Evolutionary conservation across 2,888 invertebrate species (phyloP), one percentile per base, ranked within the genome.

Genomic region (Vanessa cardui): DNA sequence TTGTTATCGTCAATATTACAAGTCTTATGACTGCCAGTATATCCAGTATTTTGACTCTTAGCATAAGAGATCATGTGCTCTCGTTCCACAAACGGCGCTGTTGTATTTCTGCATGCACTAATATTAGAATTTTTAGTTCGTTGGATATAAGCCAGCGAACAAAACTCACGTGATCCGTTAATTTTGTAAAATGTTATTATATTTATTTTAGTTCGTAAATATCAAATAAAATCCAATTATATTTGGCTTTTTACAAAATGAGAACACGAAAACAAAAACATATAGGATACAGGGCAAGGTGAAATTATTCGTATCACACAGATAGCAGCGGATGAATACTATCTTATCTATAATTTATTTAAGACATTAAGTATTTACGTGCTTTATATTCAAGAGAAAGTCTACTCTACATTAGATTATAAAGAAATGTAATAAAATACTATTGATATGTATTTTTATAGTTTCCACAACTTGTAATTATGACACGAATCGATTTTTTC

Each of bases 41-140:
- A 63, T 68, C 66, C 49, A 62, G 63, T 69, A 67, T 74, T 77
- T 80, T 80, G 84, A 56, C 39, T 47, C 45, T 46, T 21, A 46
- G n/a, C 59, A 59, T 46, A 33, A 59, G 45, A n/a, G 83, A 83
- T 92, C 90, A 91, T 90, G 90, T 89, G 92, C 54, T 65, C 88
- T 82, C 87, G 82, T 85, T 86, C 83, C 84, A 81, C 84, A 84
- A 81, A 82, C 81, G 73, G 70, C 78, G 75, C 81, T 79, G 83
- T 83, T 83, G 82, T 91, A 88, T 89, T 89, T 90, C 84, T 86
- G 87, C 83, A 76, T 83, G 80, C 77, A 84, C 89, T 92, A 92
- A 87, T 90, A 87, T 88, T 91, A 91, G 92, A 86, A 80, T 84
- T 89, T 90, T 90, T 86, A 87, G 89, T 83, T 79, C 81, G 78